Base-by-base conservation (phyloP, 1,140 invertebrate species). In the Drosophila guanche region DNA sequence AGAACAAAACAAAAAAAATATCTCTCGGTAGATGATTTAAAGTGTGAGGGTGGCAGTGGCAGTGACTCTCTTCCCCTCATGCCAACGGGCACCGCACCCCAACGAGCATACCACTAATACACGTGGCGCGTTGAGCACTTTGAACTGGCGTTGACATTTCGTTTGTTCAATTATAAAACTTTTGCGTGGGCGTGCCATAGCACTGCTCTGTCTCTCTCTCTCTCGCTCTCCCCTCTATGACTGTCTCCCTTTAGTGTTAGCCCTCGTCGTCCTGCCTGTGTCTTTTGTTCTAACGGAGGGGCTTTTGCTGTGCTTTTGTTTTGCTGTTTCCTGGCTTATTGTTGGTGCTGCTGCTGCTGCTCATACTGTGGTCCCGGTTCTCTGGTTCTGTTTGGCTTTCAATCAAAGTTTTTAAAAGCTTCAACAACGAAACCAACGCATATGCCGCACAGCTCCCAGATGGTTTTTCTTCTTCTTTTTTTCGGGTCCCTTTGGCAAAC, bases 381-480 rank as follows among this genome's bases (percentile, higher is more conserved):
- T 37, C 60, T 60, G 51, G 41, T 52, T 58, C 51, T 86, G 81
- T 86, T 85, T 85, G 81, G 81, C 77, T 85, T 86, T 85, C 81
- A 85, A 85, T 85, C 81, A 85, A 85, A 85, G 73, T 85, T 85
- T 81, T 85, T 81, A 85, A 85, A 85, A 85, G 81, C 81, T 74
- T 81, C 74, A 76, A 68, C 77, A 81, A 52, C 81, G 86, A 79
- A 62, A 75, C 62, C 53, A 62, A 66, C 56, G 81, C 80, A 85
- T 84, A 83, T 84, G 79, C 50, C 76, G 56, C 66, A 77, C 62
- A 47, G 74, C 63, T 69, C 80, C 74, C 59, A 72, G 56, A 45
- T 76, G 73, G 56, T 37, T 37, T 37, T 37, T 33, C 4, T 37
- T 27, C 5, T 27, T 10, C n/a, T 10, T 23, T 48, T 54, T 67